These are phyloP conservation scores for Jordanella pulchra DNA, from an alignment of 2,797 vertebrate species.

Conservation along the genomic window DNA sequence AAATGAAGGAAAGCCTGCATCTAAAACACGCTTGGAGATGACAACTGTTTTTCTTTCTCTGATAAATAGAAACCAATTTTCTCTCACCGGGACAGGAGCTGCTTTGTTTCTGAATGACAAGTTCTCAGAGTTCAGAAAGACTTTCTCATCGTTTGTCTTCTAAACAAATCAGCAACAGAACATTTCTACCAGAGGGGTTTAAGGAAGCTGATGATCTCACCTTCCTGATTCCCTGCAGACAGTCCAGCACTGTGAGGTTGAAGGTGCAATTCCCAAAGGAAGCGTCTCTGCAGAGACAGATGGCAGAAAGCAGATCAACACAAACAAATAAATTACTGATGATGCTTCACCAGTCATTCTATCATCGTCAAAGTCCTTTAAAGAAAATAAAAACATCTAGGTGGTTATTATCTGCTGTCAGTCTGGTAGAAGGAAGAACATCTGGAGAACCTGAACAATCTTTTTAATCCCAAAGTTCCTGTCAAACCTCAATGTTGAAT, in stretches of 20 bases:
- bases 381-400: background rate
- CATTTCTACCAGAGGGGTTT: background rate
- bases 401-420: background rate
- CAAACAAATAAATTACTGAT: background rate
- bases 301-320: background rate
- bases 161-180: no score
- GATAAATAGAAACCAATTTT: no score
- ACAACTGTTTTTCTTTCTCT: no score
- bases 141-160: no score
- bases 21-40: no score
- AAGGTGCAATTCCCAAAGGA: constrained; percentile 94
- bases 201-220: constrained; percentile 69
- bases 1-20: no score
- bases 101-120: no score
- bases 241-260: constrained; percentile 92
- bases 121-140: no score
- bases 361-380: no score
- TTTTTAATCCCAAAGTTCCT: background rate
- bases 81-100: no score
- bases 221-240: constrained; percentile 95
- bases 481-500: background rate
- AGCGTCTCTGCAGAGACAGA: constrained; percentile 85
- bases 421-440: background rate
- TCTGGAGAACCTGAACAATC: no score
- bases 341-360: background rate